Percentiles rank a stretch among this genome's conserved stretches.
Conservation (phyloP, 2,888 invertebrate species). For the Cecidostiba fungosa region DNA sequence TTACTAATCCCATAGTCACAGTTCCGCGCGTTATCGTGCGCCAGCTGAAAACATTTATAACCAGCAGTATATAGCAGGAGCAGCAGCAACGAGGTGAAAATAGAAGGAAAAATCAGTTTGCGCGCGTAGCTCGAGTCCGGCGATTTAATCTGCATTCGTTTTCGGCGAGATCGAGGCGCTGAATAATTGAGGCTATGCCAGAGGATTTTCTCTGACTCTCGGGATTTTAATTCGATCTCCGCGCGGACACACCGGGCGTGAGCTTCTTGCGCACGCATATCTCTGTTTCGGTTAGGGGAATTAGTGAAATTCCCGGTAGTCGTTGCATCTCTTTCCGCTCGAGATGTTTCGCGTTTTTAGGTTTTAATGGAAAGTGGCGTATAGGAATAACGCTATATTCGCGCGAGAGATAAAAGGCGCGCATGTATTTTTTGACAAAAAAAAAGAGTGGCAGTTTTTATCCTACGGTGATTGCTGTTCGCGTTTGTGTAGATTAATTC, state of each 20-base stretch:
- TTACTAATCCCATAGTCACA: not conserved
- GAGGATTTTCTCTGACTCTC: conserved; percentile 28
- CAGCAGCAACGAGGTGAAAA: not conserved
- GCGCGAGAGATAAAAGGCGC: not conserved
- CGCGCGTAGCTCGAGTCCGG: not conserved
- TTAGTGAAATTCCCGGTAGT: not conserved
- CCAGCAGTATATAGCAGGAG: not conserved
- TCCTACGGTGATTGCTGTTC: too few species aligned
- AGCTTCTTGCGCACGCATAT: not conserved
- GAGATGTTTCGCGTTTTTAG: not conserved
- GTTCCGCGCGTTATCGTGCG: conserved; percentile 5
- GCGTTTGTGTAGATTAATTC: too few species aligned
- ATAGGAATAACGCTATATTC: not conserved
- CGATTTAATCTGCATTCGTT: conserved; percentile 51
- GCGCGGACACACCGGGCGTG: not conserved
- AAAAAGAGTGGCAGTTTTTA: too few species aligned
- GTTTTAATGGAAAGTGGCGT: not conserved
- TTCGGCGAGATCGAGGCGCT: conserved; percentile 20
- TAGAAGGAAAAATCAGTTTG: conserved; percentile 35
- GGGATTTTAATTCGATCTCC: conserved; percentile 33
- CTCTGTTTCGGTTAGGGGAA: not conserved
- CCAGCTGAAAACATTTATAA: conserved; percentile 39
- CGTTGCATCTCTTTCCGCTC: not conserved
- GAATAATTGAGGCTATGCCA: conserved; percentile 41
- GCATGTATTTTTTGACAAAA: not conserved